phyloP scores from a whole-genome alignment of 2,888 invertebrate species.

The Alloscopus bannaensis region DNA sequence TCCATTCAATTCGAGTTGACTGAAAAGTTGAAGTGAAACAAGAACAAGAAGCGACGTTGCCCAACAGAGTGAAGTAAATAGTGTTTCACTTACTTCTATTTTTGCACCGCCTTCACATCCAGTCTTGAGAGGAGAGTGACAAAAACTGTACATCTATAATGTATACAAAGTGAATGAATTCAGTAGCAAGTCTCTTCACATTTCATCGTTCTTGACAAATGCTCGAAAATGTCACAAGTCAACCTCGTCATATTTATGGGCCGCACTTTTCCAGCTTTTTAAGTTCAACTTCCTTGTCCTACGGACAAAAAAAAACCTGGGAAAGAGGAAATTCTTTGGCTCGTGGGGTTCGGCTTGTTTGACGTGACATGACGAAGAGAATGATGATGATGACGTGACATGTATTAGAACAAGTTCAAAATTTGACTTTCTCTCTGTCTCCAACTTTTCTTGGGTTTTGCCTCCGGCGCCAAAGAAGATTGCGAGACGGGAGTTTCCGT shows the following conservation, averaged over 20 bases:
- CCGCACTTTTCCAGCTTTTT: no score
- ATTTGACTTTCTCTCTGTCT: no score
- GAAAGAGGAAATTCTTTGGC: not conserved
- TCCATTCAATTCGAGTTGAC: no score
- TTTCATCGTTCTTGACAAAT: not conserved
- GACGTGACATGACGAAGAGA: not conserved
- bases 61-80: not conserved
- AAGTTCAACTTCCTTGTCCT: no score
- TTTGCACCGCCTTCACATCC: not conserved
- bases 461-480: no score
- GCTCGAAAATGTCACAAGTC: not conserved
- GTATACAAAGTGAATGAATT: not conserved
- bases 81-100: not conserved
- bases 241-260: not conserved
- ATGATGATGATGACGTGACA: no score
- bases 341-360: not conserved
- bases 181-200: not conserved
- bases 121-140: not conserved
- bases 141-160: not conserved
- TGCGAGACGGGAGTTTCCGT: no score
- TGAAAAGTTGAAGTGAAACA: no score
- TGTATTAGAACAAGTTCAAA: no score
- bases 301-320: not conserved
- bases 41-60: no score
- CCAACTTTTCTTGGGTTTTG: no score